Base-by-base conservation (phyloP, 2,113 vertebrate species). In the Alaudala cheleensis region DNA sequence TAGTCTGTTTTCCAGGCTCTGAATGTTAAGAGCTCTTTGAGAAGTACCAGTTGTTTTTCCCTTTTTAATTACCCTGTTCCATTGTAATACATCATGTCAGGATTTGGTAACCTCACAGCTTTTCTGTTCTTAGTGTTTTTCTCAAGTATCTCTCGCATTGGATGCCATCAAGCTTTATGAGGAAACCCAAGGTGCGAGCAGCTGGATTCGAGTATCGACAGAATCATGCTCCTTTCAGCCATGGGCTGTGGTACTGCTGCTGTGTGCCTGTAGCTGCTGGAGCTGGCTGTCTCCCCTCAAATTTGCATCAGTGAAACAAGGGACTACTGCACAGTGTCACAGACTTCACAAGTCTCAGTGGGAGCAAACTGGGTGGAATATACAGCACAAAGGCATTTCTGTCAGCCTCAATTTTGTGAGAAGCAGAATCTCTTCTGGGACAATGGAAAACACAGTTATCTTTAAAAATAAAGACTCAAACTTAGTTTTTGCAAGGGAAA, bases 181-280 rank as follows among this genome's bases (percentile, higher is more conserved):
- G 18, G 33, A 86, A 62, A 29, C 39, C 4, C 14, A 22, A 17
- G 6, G 21, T 67, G 12, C 39, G 22, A 67, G 49, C 37, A 87
- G 24, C 61, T 74, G 60, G 29, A 45, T 60, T 26, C 15, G 23
- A 37, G 18, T 71, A 34, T 33, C 5, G 13, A 10, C 5, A 29
- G n/a, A 66, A 37, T 81, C 23, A 4, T 1, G 0, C 23, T 67
- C 0, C 0, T 85, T 93, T 80, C 56, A 50, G 0, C 26, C 49
- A 15, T 8, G 24, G 22, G 0, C 28, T 39, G 9, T 61, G 23
- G 8, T 12, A n/a, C 33, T 61, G 58, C 37, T 80, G 33, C 56
- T 66, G 5, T 56, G 73, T 42, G 9, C 40, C 22, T 73, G 29
- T 34, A 61, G 42, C 40, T 58, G 14, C 2, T 16, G 31, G 21